Evolutionary conservation across 2,888 invertebrate genomes (phyloP).

Genomic region (Actias luna): DNA sequence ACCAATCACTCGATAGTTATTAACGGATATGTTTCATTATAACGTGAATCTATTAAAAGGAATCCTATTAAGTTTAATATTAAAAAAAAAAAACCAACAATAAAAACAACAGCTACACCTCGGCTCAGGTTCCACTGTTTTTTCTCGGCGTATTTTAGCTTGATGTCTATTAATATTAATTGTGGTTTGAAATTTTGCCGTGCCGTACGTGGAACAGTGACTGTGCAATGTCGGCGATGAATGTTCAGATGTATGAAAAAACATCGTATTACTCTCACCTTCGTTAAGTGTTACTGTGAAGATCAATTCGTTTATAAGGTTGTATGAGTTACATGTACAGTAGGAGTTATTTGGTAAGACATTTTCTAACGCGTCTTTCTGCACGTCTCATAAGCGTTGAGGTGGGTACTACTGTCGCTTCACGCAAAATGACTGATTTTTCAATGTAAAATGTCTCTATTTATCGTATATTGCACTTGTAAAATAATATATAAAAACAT

Average conservation of each 20-base stretch:
- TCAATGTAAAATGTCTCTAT: too few relatives aligned
- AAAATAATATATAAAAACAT: too few relatives aligned
- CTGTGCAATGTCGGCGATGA: constrained; percentile 50
- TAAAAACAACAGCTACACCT: constrained; percentile 32
- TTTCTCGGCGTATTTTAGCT: constrained; percentile 45
- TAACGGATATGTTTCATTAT: constrained; percentile 14
- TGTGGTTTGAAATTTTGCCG: constrained; percentile 57
- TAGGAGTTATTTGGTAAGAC: too few relatives aligned
- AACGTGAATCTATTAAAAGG: constrained; percentile 25
- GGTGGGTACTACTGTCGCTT: too few relatives aligned
- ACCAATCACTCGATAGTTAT: too few relatives aligned
- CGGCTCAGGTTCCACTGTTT: constrained; percentile 37
- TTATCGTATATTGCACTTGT: too few relatives aligned
- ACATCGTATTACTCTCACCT: constrained; percentile 34
- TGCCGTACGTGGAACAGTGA: constrained; percentile 60
- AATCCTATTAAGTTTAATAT: constrained; percentile 32
- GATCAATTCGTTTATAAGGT: neutral
- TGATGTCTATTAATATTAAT: constrained; percentile 68
- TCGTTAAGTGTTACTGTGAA: constrained; percentile 9
- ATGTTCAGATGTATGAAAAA: constrained; percentile 40
- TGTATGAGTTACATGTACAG: too few relatives aligned
- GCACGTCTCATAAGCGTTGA: too few relatives aligned
- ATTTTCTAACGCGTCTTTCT: too few relatives aligned
- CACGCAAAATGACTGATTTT: too few relatives aligned
- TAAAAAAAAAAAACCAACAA: constrained; percentile 26